Evolutionary conservation across 2,888 invertebrate species (phyloP), one percentile per base, ranked within the genome.

Genomic region (Volucella zonaria): DNA sequence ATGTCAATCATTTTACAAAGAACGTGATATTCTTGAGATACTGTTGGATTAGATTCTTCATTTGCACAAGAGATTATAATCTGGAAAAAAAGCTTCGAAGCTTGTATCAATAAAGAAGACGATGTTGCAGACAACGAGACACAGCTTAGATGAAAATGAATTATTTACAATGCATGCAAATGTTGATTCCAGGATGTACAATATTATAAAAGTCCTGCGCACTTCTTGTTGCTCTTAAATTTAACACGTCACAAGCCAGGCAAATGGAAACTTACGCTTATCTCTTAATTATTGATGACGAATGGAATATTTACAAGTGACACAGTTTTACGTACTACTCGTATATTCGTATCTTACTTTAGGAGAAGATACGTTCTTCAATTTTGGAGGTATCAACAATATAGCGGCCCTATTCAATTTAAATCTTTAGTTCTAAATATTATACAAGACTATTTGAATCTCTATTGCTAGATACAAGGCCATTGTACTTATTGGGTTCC

Each of bases 1-100:
- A 95, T 94, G 88, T 98, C 97, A 64, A 98, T 96, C 95, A 98
- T 97, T 81, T 96, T 94, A 12, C 96, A 93, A 0, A 98, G 92
- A 0, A 97, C 94, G 88, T 97, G 95, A 89, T 97, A 97, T 89
- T 98, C 97, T 88, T 95, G 95, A 0, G 97, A 97, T 0, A 97
- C 97, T 67, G 96, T 95, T 0, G 96, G 96, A 90, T 97, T 97
- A 0, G 95, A 93, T 89, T 96, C 96, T 90, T 97, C 97, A 54
- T 96, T 95, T 0, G 97, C 97, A 89, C 97, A 97, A 0, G 98
- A 97, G 3, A 98, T 96, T 64, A 99, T 96, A 81, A 97, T 96
- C 96, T 97, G 90, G 12, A 92, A 82, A 12, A 10, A 9, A 54
- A 38, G 58, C 74, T 64, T 56, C 6, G 31, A 58, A 31, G 38